These are phyloP conservation scores for Lasius platythorax DNA, from an alignment of 2,888 invertebrate species.

Conservation along the genomic window DNA sequence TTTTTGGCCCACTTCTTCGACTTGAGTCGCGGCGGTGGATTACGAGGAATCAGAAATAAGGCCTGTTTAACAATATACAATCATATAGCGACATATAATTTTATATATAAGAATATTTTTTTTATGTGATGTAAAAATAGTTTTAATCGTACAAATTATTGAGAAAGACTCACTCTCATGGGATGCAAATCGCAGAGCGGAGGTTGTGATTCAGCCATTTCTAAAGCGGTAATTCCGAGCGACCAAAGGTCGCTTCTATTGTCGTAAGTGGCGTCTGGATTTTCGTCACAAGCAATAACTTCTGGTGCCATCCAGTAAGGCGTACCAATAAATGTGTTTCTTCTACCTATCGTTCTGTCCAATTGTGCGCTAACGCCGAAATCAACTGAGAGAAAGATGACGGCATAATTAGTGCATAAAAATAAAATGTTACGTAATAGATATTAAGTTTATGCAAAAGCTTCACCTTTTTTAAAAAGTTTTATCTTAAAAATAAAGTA, in stretches of 20 bases:
- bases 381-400: constrained; percentile 90
- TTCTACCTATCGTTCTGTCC: constrained; percentile 98
- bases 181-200: constrained; percentile 99
- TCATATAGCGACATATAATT: constrained; percentile 11
- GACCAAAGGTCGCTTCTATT: constrained; percentile 97
- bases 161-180: constrained; percentile 90
- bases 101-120: background rate
- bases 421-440: background rate
- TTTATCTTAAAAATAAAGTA: background rate
- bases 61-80: constrained; percentile 86
- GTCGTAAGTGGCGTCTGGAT: constrained; percentile 99
- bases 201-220: constrained; percentile 99
- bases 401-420: background rate
- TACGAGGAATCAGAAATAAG: constrained; percentile 98
- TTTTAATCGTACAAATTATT: constrained; percentile 19
- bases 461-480: background rate
- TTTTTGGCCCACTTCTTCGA: constrained; percentile 99
- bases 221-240: constrained; percentile 98
- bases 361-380: constrained; percentile 99
- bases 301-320: constrained; percentile 99
- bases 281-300: constrained; percentile 99
- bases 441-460: constrained; percentile 3
- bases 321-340: constrained; percentile 99
- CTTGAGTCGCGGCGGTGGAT: constrained; percentile 98
- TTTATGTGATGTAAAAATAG: background rate